These are phyloP conservation scores for Anoplolepis gracilipes DNA, from an alignment of 1,140 invertebrate genomes.

Conservation along the genomic window DNA sequence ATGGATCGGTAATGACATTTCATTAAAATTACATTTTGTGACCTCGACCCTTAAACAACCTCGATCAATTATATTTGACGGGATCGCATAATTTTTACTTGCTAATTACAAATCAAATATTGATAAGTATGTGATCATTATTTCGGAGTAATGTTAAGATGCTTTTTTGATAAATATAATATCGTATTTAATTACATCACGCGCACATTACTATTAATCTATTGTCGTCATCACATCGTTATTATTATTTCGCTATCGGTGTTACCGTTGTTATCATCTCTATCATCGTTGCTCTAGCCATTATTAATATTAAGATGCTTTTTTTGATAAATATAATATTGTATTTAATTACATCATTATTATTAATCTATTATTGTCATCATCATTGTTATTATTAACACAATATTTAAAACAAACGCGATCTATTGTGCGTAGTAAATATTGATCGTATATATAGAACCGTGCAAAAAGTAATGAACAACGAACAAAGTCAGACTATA, in stretches of 20 bases:
- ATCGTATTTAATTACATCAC: not conserved
- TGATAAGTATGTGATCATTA: not conserved
- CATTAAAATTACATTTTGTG: constrained; percentile 25
- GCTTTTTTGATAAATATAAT: not conserved
- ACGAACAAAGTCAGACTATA: not conserved
- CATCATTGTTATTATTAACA: not conserved
- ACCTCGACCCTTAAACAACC: constrained; percentile 29
- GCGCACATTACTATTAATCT: not conserved
- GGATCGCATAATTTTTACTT: not conserved
- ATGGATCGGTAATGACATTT: constrained; percentile 39
- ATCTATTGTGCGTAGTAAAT: constrained; percentile 27
- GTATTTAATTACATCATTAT: not conserved
- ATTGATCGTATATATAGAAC: not conserved
- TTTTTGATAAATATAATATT: not conserved
- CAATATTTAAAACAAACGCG: not conserved
- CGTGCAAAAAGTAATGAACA: not conserved
- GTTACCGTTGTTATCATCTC: not conserved
- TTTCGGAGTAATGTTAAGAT: not conserved
- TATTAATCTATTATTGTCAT: not conserved
- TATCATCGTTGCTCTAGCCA: not conserved
- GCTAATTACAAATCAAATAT: constrained; percentile 2
- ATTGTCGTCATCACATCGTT: not conserved
- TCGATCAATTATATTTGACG: not conserved
- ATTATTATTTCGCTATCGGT: no score
- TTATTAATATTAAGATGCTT: not conserved